Percentiles rank a stretch among this genome's conserved stretches.
These are phyloP conservation scores for Achatina immaculata DNA, from an alignment of 1,140 invertebrate species.

Conservation along the genomic window DNA sequence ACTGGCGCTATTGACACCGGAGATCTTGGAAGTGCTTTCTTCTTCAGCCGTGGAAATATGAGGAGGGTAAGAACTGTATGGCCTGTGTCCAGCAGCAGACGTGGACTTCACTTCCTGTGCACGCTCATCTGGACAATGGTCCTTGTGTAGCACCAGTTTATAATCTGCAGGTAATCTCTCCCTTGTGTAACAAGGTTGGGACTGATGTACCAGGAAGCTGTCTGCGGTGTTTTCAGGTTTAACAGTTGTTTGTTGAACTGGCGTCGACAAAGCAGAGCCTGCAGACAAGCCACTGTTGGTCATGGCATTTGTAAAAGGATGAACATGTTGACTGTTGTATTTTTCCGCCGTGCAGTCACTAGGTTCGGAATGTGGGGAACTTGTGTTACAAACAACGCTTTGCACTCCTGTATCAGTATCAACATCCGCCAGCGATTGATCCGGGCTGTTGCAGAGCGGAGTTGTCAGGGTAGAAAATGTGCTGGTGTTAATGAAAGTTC, in stretches of 20 bases:
- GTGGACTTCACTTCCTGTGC: too few relatives aligned
- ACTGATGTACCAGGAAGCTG: too few relatives aligned
- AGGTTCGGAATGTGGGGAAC: background rate
- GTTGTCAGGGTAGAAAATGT: constrained; percentile 1
- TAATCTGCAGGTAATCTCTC: too few relatives aligned
- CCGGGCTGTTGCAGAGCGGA: background rate
- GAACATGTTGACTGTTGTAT: background rate
- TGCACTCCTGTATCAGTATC: background rate
- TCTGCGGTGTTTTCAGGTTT: too few relatives aligned
- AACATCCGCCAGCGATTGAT: background rate
- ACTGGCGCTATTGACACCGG: too few relatives aligned
- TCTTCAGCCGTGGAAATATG: too few relatives aligned
- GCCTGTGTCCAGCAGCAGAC: too few relatives aligned
- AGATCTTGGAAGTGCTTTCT: too few relatives aligned
- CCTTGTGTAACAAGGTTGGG: too few relatives aligned
- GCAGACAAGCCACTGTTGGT: background rate
- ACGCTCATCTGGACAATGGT: too few relatives aligned
- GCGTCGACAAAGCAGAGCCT: background rate
- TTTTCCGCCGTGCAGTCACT: background rate
- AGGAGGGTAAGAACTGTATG: too few relatives aligned
- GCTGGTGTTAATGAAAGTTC: background rate
- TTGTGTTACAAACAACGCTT: background rate
- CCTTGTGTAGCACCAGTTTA: too few relatives aligned
- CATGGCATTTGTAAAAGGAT: background rate
- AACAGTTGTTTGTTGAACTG: background rate